Evolutionary conservation across 2,888 invertebrate genomes (phyloP).

Genomic region (Myathropa florea): DNA sequence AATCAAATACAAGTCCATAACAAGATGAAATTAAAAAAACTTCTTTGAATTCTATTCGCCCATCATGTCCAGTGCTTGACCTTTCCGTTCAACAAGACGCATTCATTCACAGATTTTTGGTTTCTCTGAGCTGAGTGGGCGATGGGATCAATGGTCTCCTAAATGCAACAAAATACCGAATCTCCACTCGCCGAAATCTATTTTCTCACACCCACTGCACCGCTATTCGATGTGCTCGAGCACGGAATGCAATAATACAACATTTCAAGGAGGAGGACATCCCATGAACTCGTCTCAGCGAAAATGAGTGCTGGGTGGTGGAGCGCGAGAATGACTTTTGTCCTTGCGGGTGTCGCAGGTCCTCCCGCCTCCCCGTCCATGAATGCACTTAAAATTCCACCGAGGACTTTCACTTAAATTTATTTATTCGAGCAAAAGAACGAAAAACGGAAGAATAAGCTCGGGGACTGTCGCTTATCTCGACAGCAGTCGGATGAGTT

Average conservation of each 20-base stretch:
- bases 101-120: background rate
- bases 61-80: background rate
- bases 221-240: background rate
- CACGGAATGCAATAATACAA: conserved; percentile 7
- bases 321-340: background rate
- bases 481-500: background rate
- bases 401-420: conserved; percentile 9
- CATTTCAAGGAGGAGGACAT: background rate
- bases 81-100: background rate
- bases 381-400: conserved; percentile 26
- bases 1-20: background rate
- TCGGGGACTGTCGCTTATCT: background rate
- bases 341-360: background rate
- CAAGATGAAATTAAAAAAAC: background rate
- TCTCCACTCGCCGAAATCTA: background rate
- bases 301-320: background rate
- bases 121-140: background rate
- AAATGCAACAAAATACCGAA: background rate
- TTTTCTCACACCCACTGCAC: background rate
- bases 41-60: background rate
- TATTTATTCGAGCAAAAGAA: conserved; percentile 10
- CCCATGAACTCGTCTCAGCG: background rate
- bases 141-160: background rate
- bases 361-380: background rate
- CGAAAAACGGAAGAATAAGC: conserved; percentile 7